A percentile compares a stretch with the other conserved stretches of the same genome.
Evolutionary conservation across 1,140 invertebrate genomes (phyloP).

Genomic region (Oryctes rhinoceros): DNA sequence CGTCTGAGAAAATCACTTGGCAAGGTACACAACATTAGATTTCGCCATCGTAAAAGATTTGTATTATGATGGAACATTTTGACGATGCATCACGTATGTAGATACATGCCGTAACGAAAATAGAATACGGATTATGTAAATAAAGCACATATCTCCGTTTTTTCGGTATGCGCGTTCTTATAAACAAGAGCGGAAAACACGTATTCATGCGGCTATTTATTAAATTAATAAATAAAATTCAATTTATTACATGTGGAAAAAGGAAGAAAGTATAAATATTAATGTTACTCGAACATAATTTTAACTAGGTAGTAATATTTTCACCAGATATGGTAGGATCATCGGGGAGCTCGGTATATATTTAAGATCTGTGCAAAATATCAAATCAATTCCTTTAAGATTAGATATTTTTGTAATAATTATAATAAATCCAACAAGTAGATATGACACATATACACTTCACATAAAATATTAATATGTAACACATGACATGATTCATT

Average conservation of each 20-base stretch:
- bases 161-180: neutral
- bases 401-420: too few relatives aligned
- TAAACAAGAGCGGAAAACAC: slow-evolving; percentile 12
- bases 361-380: too few relatives aligned
- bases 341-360: too few relatives aligned
- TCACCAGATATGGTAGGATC: neutral
- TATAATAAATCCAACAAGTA: too few relatives aligned
- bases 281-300: neutral
- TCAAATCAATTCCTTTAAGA: too few relatives aligned
- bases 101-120: slow-evolving; percentile 18
- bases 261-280: slow-evolving; percentile 8
- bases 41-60: neutral
- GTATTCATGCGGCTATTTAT: slow-evolving; percentile 10
- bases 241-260: slow-evolving; percentile 9
- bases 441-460: too few relatives aligned
- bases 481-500: too few relatives aligned
- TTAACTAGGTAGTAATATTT: neutral
- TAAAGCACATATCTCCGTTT: slow-evolving; percentile 26
- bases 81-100: slow-evolving; percentile 17
- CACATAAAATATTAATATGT: too few relatives aligned
- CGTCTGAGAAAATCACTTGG: neutral
- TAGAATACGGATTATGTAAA: slow-evolving; percentile 32
- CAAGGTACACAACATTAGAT: slow-evolving; percentile 2
- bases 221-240: slow-evolving; percentile 31
- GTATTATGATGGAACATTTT: slow-evolving; percentile 14